Conservation (phyloP, 2,797 vertebrate genomes). For the Acrossocheilus fasciatus region DNA sequence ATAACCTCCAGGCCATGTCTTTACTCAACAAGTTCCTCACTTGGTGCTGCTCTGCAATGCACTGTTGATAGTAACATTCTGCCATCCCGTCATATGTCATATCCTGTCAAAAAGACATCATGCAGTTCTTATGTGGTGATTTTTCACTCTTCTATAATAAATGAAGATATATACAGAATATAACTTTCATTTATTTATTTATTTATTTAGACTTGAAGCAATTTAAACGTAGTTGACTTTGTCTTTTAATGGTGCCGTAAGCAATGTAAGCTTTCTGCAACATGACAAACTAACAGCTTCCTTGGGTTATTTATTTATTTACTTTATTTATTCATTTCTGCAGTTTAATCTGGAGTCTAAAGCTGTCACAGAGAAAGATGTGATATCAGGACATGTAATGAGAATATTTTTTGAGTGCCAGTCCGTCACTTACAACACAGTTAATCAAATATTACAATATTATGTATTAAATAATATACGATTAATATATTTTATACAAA, state of each 20-base stretch:
- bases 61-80: slow-evolving; percentile 44
- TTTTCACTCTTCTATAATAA: background rate
- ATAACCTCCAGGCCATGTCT: slow-evolving; percentile 31
- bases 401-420: background rate
- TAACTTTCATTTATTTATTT: background rate
- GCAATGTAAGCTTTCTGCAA: background rate
- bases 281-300: background rate
- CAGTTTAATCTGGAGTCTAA: background rate
- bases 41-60: slow-evolving; percentile 23
- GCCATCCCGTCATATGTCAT: slow-evolving; percentile 21
- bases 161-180: background rate
- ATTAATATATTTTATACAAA: background rate
- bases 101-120: slow-evolving; percentile 9
- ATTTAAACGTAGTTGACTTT: too few species aligned
- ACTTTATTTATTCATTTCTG: too few species aligned
- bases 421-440: background rate
- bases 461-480: background rate
- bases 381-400: background rate
- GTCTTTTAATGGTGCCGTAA: background rate
- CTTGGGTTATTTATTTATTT: background rate
- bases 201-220: background rate
- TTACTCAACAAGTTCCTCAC: slow-evolving; percentile 37
- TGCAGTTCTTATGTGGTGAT: background rate
- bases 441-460: background rate
- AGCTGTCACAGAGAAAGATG: background rate